Conservation (phyloP, 2,113 vertebrate genomes). For the Prolemur simus region DNA sequence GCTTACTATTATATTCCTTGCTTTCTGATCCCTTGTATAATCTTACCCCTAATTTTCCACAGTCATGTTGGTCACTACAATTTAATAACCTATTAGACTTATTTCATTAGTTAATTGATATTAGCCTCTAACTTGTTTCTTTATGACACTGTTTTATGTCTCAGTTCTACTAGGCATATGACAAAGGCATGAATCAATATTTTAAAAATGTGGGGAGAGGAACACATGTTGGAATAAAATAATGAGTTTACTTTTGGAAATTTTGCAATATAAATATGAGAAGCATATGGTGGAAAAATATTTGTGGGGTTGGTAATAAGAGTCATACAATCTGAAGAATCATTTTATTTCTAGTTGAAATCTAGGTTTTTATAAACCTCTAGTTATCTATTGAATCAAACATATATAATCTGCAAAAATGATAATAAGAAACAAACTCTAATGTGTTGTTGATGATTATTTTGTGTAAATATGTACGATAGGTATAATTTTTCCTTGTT, state of each 20-base stretch:
- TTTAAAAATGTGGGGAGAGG: background rate
- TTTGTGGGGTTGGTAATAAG: background rate
- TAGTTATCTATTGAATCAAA: constrained; percentile 5
- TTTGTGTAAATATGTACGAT: background rate
- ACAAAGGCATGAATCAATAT: background rate
- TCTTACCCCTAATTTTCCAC: background rate
- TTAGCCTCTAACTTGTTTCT: background rate
- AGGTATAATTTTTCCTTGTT: background rate
- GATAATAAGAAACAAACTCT: background rate
- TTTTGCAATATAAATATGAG: background rate
- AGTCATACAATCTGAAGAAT: background rate
- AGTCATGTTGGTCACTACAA: background rate
- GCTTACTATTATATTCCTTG: background rate
- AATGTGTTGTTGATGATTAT: background rate
- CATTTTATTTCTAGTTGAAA: constrained; percentile 16
- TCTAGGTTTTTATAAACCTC: background rate
- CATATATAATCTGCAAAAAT: background rate
- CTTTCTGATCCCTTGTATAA: background rate
- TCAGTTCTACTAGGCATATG: background rate
- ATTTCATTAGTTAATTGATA: background rate
- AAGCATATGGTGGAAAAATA: background rate
- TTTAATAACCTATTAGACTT: constrained; percentile 16
- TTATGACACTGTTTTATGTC: background rate
- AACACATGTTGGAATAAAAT: background rate
- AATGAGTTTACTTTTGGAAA: constrained; percentile 6